phyloP scores from a whole-genome alignment of 1,140 invertebrate genomes.

The Wiebesia pumilae region DNA sequence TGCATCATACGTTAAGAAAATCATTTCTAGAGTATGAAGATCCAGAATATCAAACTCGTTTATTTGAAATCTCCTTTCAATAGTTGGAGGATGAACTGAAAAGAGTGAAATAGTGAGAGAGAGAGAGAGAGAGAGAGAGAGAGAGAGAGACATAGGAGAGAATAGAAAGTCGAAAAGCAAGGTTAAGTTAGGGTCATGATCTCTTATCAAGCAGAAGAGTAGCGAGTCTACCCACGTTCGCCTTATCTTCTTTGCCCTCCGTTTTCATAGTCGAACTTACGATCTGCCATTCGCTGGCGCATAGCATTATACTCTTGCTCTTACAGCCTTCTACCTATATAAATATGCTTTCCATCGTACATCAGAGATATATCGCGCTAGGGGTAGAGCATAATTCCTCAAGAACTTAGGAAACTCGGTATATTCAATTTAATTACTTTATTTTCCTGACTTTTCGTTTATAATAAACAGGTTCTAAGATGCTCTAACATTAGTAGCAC shows the following conservation, averaged over 20 bases:
- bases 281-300: constrained; percentile 33
- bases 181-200: constrained; percentile 66
- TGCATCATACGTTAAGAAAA: background rate
- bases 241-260: constrained; percentile 66
- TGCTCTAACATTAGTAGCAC: background rate
- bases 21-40: background rate
- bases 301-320: background rate
- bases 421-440: constrained; percentile 31
- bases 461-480: background rate
- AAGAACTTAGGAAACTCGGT: background rate
- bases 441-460: constrained; percentile 4
- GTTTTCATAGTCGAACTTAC: constrained; percentile 50
- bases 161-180: constrained; percentile 47
- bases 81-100: background rate
- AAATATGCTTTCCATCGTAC: constrained; percentile 40
- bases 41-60: background rate
- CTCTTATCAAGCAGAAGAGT: constrained; percentile 64
- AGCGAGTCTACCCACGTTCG: constrained; percentile 69
- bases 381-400: constrained; percentile 21
- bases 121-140: background rate
- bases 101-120: background rate
- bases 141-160: background rate
- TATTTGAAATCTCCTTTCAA: constrained; percentile 15
- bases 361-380: background rate
- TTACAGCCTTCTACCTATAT: constrained; percentile 8